Conservation (phyloP, 2,888 invertebrate genomes). For the Patella caerulea region DNA sequence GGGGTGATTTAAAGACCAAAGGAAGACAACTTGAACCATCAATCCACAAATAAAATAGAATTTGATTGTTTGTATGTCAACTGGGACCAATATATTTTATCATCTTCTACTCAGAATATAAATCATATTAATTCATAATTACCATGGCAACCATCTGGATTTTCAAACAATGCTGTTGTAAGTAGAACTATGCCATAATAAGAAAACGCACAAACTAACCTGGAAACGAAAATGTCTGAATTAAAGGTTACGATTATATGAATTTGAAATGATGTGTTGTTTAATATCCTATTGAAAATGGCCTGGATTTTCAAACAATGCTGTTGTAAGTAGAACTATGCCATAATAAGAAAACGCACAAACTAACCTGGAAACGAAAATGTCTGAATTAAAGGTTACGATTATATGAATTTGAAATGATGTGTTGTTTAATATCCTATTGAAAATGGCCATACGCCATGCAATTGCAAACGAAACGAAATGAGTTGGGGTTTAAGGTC, state of each 20-base stretch:
- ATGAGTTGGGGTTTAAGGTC: too few species aligned
- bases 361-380: conserved; percentile 79
- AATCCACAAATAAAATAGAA: too few species aligned
- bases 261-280: too few species aligned
- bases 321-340: conserved; percentile 93
- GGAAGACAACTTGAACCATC: too few species aligned
- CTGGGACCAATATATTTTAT: too few species aligned
- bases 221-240: conserved; percentile 65
- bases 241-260: background rate
- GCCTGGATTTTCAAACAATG: conserved; percentile 82
- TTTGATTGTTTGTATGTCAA: too few species aligned
- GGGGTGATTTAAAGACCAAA: too few species aligned
- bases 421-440: background rate
- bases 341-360: conserved; percentile 97
- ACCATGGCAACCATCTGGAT: conserved; percentile 73
- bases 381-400: background rate
- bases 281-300: too few species aligned
- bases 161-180: conserved; percentile 92
- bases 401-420: background rate
- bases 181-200: conserved; percentile 95
- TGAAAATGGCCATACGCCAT: background rate
- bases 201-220: conserved; percentile 94
- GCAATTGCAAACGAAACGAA: too few species aligned
- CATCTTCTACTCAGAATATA: too few species aligned
- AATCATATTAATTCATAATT: conserved; percentile 29